Base-by-base conservation (phyloP, 2,797 vertebrate species). In the Anomalospiza imberbis region DNA sequence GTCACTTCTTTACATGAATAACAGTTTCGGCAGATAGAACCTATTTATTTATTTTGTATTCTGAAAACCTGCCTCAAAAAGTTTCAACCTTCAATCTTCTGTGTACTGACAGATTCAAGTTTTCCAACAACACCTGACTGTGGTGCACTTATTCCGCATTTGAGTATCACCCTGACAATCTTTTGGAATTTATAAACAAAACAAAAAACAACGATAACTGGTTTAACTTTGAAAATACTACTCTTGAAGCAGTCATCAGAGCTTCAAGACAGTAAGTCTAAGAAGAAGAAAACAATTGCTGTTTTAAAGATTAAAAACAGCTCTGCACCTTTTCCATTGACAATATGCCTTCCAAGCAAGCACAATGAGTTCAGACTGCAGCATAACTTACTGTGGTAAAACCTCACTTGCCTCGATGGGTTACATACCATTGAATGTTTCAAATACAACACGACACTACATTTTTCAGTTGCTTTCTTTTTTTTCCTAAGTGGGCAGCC, bases 101-200 rank as follows among this genome's bases (percentile, higher is more conserved):
- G 17, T 34, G 40, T 40, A 40, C 13, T 40, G 12, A 83, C 9
- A 81, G 38, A 84, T 58, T 12, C 17, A 51, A 88, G n/a, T 45
- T 88, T 93, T 77, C 70, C 51, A 80, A 31, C 6, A 42, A 51
- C 28, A 81, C 31, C 0, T 48, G 25, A 45, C 21, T 34, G 9
- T 2, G 0, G 36, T 51, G 36, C 7, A 1, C 13, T 53, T 63
- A 50, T 13, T 24, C 28, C 2, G 2, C 4, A 1, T 31, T 45
- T 61, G 19, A 83, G 55, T 38, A 71, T 72, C 10, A 72, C 2
- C 3, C 22, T 58, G 40, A 68, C 19, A 70, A 70, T 53, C 34
- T 42, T 74, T 65, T 45, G 18, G 15, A 62, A 80, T 31, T 38
- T 44, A 8, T 20, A 62, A 65, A 32, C 31, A 65, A 67, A 47